Percentiles rank a stretch among this genome's conserved stretches.
Evolutionary conservation across 2,888 invertebrate species (phyloP).

Genomic region (Lutraria lutraria): DNA sequence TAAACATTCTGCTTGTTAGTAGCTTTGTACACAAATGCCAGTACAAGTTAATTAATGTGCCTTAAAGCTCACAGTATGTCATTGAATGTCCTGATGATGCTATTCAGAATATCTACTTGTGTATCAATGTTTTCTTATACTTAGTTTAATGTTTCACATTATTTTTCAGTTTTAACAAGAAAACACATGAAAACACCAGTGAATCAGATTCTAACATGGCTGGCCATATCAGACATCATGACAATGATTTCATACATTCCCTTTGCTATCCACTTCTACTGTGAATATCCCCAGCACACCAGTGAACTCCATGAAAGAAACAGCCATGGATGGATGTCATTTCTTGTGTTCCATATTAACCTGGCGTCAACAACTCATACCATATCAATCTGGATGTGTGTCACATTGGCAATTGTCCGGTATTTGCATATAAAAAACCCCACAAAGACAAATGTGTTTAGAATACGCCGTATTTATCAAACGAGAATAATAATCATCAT

Average conservation of each 20-base stretch:
- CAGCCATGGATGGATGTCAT: constrained; percentile 86
- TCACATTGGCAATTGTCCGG: constrained; percentile 96
- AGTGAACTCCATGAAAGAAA: constrained; percentile 77
- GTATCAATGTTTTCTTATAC: neutral
- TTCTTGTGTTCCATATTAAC: constrained; percentile 92
- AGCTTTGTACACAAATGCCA: no score
- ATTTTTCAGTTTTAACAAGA: constrained; percentile 89
- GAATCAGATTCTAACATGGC: constrained; percentile 93
- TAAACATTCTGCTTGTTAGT: no score
- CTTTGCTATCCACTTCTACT: constrained; percentile 91
- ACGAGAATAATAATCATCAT: constrained; percentile 92
- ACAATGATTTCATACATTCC: constrained; percentile 96
- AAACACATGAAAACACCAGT: constrained; percentile 96
- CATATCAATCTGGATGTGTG: constrained; percentile 96
- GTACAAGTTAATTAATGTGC: no score
- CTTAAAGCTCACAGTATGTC: no score
- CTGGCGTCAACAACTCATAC: constrained; percentile 95
- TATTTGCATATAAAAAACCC: constrained; percentile 91
- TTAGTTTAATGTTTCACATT: neutral
- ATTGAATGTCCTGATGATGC: no score
- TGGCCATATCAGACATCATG: constrained; percentile 95
- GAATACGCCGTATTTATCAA: constrained; percentile 91
- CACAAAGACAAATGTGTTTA: constrained; percentile 90
- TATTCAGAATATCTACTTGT: no score
- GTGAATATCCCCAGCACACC: constrained; percentile 72